Percentiles rank a stretch among this genome's conserved stretches.
Conservation (phyloP, 2,113 vertebrate genomes). For the Menura novaehollandiae region DNA sequence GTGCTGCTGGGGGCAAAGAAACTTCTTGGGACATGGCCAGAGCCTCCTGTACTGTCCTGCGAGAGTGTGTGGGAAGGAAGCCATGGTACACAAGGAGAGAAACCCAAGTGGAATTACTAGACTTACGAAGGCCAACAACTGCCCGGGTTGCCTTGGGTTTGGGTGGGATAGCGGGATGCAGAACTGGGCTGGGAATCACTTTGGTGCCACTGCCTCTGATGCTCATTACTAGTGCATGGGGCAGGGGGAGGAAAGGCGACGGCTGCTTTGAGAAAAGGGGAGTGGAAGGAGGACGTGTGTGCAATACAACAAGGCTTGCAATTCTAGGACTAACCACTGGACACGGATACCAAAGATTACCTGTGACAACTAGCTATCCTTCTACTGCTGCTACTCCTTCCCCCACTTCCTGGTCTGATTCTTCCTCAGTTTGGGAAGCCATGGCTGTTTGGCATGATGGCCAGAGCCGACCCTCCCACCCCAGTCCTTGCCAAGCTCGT, state of each 20-base stretch:
- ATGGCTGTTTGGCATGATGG: background rate
- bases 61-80: background rate
- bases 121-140: background rate
- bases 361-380: slow-evolving; percentile 22
- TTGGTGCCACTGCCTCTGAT: background rate
- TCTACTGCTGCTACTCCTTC: background rate
- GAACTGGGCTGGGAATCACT: background rate
- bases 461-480: background rate
- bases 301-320: slow-evolving; percentile 26
- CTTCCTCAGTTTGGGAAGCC: background rate
- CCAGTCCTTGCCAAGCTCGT: background rate
- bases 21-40: background rate
- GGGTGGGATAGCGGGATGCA: background rate
- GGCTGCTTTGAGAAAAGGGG: background rate
- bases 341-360: background rate
- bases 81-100: background rate
- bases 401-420: background rate
- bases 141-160: background rate
- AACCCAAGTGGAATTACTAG: background rate
- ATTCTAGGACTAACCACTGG: slow-evolving; percentile 51
- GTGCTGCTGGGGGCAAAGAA: slow-evolving; percentile 19
- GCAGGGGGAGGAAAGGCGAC: background rate
- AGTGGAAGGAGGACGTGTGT: slow-evolving; percentile 3
- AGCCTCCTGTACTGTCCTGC: background rate
- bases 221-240: background rate